Base-by-base conservation (phyloP, 2,113 vertebrate genomes). In the Vimba vimba region DNA sequence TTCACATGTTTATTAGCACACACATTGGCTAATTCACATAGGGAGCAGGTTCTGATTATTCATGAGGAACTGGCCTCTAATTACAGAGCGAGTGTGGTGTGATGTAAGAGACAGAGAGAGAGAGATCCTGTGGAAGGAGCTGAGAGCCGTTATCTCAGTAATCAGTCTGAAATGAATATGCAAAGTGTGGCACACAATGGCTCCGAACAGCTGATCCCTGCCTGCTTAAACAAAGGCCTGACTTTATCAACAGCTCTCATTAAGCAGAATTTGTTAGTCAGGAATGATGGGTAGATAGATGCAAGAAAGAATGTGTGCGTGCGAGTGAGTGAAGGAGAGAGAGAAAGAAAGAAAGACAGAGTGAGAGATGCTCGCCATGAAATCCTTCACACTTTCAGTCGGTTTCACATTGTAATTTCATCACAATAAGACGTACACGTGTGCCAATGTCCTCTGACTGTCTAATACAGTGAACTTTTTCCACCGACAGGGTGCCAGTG, bases 151-250 rank as follows among this genome's bases (percentile, higher is more conserved):
- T 85, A 55, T 59, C 64, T 84, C 79, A 52, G 87, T 89, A 88
- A 91, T 93, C 91, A 90, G 89, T 81, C 87, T 90, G 90, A 91
- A 90, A 93, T 91, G 93, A 94, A 94, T 92, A 94, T 94, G 92
- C 91, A 93, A 94, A 93, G 87, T 87, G 47, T 86, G 77, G 85
- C 82, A 89, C 89, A 93, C 92, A 94, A 94, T 91, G 85, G 88
- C 84, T 88, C 86, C 84, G 45, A 92, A 91, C 91, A 94, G 91
- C 90, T 92, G 91, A 93, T 92, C 92, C 91, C 81, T 57, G 60
- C 33, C n/a, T 69, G 36, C 81, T 76, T 82, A 59, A 43, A 81
- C 75, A 86, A 86, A 86, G 76, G 47, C 59, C 87, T 59, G 80
- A 73, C 80, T 86, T 85, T 79, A 86, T 84, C 81, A 52, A 86